phyloP scores from a whole-genome alignment of 2,888 invertebrate genomes.

The Exocentrus adspersus region DNA sequence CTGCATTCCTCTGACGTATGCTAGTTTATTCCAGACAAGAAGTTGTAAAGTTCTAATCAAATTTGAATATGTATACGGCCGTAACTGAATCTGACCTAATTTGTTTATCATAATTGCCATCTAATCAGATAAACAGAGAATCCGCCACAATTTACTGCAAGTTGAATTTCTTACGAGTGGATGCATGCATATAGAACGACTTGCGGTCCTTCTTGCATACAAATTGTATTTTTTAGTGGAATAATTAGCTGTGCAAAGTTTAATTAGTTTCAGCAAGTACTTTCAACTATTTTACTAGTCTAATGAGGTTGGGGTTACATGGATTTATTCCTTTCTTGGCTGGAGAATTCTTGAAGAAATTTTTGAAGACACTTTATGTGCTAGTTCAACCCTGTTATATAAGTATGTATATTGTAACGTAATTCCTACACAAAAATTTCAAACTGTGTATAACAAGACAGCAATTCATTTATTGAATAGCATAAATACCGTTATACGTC shows the following conservation, averaged over 20 bases:
- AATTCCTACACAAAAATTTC: no score
- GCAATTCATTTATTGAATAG: constrained; percentile 1
- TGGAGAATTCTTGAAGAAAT: not conserved
- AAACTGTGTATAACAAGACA: no score
- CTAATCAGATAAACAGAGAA: constrained; percentile 21
- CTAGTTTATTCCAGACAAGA: constrained; percentile 9
- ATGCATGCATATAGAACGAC: not conserved
- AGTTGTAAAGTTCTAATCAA: constrained; percentile 27
- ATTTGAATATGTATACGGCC: constrained; percentile 12
- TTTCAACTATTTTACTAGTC: constrained; percentile 1
- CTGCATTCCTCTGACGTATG: not conserved
- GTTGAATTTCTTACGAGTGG: constrained; percentile 1
- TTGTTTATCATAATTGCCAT: constrained; percentile 27
- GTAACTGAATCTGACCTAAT: constrained; percentile 26
- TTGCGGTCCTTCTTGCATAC: not conserved
- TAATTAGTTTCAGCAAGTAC: constrained; percentile 12
- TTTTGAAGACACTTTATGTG: no score
- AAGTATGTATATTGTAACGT: no score
- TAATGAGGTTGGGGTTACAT: not conserved
- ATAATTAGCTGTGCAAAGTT: constrained; percentile 2
- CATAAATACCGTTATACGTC: constrained; percentile 4
- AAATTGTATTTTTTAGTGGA: not conserved
- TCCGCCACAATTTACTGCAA: not conserved
- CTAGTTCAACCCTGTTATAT: no score
- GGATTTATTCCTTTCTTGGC: not conserved